Percentiles rank a stretch among this genome's conserved stretches.
Evolutionary conservation across 2,113 vertebrate genomes (phyloP).

Genomic region (Cepphus grylle): DNA sequence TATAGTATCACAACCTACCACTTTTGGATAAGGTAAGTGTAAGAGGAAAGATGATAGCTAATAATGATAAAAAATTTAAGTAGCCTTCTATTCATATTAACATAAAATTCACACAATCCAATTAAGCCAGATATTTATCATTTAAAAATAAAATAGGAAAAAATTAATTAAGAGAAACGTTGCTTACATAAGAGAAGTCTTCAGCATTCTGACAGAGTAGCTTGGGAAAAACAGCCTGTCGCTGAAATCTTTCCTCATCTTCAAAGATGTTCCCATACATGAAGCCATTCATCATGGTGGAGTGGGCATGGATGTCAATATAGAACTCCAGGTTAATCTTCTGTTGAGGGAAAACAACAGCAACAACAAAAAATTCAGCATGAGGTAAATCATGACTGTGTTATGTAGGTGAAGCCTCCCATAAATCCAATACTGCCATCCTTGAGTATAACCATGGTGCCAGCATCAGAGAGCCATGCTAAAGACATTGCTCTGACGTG

Average conservation of each 20-base stretch:
- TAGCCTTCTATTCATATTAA: background rate
- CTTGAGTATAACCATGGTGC: background rate
- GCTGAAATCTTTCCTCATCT: slow-evolving; percentile 91
- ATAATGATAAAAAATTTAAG: background rate
- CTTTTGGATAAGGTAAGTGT: background rate
- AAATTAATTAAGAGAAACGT: background rate
- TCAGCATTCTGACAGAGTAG: slow-evolving; percentile 93
- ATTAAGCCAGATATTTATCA: background rate
- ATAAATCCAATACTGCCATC: background rate
- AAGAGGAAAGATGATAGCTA: background rate
- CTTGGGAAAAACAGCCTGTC: slow-evolving; percentile 92
- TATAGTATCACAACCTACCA: background rate
- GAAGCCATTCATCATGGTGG: slow-evolving; percentile 99
- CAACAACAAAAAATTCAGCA: background rate
- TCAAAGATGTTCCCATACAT: slow-evolving; percentile 99
- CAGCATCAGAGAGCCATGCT: background rate
- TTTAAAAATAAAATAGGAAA: background rate
- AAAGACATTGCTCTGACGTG: background rate
- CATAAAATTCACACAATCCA: background rate
- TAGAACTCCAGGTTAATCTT: slow-evolving; percentile 96
- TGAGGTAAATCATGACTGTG: background rate
- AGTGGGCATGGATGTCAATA: slow-evolving; percentile 98
- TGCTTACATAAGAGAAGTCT: slow-evolving; percentile 95
- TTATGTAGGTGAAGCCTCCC: background rate
- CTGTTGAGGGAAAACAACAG: slow-evolving; percentile 71